Conservation (phyloP, 1,140 invertebrate species). For the Caenorhabditis inopinata region DNA sequence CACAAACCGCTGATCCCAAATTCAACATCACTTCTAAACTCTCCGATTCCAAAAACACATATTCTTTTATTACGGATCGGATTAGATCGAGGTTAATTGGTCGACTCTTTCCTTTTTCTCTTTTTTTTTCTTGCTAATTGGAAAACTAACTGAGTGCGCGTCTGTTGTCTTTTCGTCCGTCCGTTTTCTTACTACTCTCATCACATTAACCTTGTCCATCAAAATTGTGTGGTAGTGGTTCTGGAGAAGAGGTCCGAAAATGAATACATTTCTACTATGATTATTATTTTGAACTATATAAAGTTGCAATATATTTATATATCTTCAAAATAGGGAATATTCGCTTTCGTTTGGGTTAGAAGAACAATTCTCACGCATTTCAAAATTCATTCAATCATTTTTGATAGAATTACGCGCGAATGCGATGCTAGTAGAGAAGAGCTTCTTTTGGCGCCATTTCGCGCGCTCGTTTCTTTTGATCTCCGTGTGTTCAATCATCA, state of each 20-base stretch:
- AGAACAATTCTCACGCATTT: no score
- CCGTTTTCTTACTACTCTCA: background rate
- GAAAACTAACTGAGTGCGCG: background rate
- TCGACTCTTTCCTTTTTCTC: background rate
- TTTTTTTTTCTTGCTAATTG: conserved; percentile 3
- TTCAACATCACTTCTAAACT: background rate
- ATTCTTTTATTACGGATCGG: background rate
- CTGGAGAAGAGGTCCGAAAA: background rate
- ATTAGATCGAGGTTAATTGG: conserved; percentile 26
- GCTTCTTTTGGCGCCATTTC: background rate
- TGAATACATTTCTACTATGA: no score
- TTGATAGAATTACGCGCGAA: background rate
- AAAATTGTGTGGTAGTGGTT: background rate
- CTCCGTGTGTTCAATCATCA: background rate
- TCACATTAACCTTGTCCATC: conserved; percentile 26
- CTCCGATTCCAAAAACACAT: background rate
- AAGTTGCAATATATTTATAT: no score
- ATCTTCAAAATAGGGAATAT: no score
- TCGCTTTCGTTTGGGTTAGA: no score
- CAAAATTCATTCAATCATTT: background rate
- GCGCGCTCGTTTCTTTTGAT: background rate
- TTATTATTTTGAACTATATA: no score
- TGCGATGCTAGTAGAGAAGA: background rate
- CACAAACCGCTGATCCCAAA: no score
- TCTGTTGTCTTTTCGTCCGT: background rate